Percentiles rank a stretch among this genome's conserved stretches.
phyloP scores from a whole-genome alignment of 2,113 vertebrate species.

The Oxyura jamaicensis region DNA sequence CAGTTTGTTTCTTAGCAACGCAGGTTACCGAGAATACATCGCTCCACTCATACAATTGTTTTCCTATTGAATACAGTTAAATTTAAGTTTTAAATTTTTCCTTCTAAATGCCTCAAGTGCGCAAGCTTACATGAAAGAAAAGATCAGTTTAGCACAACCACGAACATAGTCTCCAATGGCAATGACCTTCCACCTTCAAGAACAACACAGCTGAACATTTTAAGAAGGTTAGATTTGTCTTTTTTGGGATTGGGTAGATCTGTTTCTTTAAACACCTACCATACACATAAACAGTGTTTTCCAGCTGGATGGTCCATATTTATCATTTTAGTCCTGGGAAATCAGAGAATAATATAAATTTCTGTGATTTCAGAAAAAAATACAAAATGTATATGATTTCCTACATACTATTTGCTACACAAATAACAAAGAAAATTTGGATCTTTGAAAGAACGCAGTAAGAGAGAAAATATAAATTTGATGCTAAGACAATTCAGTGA shows the following conservation, averaged over 20 bases:
- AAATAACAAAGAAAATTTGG: background rate
- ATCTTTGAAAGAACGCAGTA: background rate
- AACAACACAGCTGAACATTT: background rate
- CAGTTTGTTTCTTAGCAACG: slow-evolving; percentile 44
- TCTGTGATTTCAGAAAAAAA: background rate
- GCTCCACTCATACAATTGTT: background rate
- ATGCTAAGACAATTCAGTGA: background rate
- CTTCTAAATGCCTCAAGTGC: background rate
- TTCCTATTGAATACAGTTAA: background rate
- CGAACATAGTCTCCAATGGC: background rate
- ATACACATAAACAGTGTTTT: background rate
- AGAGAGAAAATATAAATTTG: background rate
- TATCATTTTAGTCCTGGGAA: background rate
- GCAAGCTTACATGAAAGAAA: background rate
- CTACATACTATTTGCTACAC: background rate
- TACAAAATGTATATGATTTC: background rate
- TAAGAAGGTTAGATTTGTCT: background rate
- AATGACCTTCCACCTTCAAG: background rate
- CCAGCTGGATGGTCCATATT: background rate
- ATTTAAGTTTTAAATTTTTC: background rate
- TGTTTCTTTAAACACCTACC: background rate
- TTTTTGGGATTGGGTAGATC: rapidly evolving
- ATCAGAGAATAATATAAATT: background rate
- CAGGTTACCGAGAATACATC: slow-evolving; percentile 11
- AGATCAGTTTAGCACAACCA: background rate